Conservation (phyloP, 2,797 vertebrate species). For the Danio kyathit region DNA sequence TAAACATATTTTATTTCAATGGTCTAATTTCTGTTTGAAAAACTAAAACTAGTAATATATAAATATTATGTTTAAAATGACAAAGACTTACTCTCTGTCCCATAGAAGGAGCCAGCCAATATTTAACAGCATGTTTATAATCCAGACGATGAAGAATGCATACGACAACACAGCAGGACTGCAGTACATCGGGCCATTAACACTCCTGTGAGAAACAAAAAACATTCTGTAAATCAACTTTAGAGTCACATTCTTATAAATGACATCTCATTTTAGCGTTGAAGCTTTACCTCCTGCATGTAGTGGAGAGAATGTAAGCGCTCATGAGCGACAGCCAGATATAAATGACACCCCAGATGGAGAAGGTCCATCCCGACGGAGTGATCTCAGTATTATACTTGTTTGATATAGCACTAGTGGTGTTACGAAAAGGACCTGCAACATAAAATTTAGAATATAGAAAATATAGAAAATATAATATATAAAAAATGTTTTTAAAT, state of each 20-base stretch:
- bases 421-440: slow-evolving; percentile 56
- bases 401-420: slow-evolving; percentile 54
- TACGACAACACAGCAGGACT: slow-evolving; percentile 68
- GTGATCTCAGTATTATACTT: slow-evolving; percentile 63
- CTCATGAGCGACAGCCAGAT: slow-evolving; percentile 60
- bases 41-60: neutral
- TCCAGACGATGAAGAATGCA: slow-evolving; percentile 71
- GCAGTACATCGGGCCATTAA: slow-evolving; percentile 73
- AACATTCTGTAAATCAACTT: neutral
- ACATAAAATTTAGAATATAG: no score
- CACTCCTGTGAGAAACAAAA: slow-evolving; percentile 61
- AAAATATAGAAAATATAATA: no score
- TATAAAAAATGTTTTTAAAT: no score
- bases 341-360: slow-evolving; percentile 68
- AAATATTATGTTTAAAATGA: neutral
- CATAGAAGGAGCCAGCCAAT: slow-evolving; percentile 46
- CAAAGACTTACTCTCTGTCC: slow-evolving; percentile 69
- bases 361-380: slow-evolving; percentile 67
- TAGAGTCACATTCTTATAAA: neutral
- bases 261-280: neutral
- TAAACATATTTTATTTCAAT: no score
- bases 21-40: no score
- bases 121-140: slow-evolving; percentile 65
- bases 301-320: slow-evolving; percentile 57
- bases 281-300: slow-evolving; percentile 58